Evolutionary conservation across 2,113 vertebrate species (phyloP), one percentile per base, ranked within the genome.

Genomic region (human (Homo sapiens)): DNA sequence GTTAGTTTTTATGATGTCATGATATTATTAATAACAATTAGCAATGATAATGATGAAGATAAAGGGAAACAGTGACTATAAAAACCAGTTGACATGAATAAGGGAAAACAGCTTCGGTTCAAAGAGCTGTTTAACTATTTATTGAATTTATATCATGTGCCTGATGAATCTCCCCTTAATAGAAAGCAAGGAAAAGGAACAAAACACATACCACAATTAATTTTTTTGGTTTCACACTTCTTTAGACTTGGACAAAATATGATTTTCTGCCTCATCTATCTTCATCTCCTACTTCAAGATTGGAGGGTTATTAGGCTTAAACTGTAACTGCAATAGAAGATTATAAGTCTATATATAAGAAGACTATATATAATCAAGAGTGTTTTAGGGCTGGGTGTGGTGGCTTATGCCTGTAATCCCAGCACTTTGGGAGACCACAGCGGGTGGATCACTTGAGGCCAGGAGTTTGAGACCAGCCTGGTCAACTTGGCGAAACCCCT

Each of bases 201-300:
- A 59, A 72, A 79, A 81, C 0, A 0, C n/a, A 61, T 3, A 57
- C 8, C 6, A 79, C 27, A 75, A 43, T 79, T 81, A 48, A 79
- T 87, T 48, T 97, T 79, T 80, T 93, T 87, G 61, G 68, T 27
- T 87, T 32, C 61, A 89, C 13, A 61, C 30, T 89, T 96, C 70
- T 59, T 72, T 91, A 89, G 81, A 85, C 38, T 93, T 92, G 59
- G 91, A 90, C 81, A 91, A 81, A 92, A 88, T 68, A 14, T 48
- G 20, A 90, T 76, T 89, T 93, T 86, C 32, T 93, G 20, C 16
- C 14, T 40, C 20, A 64, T 55, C 81, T 66, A 80, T n/a, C n/a
- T 93, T 87, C 22, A 50, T 64, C 7, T 88, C 25, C 30, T 35
- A 32, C n/a, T 89, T 30, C 18, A 35, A 57, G 83, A 79, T 1